Base-by-base conservation (phyloP, 2,888 invertebrate species). In the Agonopterix heracliana region DNA sequence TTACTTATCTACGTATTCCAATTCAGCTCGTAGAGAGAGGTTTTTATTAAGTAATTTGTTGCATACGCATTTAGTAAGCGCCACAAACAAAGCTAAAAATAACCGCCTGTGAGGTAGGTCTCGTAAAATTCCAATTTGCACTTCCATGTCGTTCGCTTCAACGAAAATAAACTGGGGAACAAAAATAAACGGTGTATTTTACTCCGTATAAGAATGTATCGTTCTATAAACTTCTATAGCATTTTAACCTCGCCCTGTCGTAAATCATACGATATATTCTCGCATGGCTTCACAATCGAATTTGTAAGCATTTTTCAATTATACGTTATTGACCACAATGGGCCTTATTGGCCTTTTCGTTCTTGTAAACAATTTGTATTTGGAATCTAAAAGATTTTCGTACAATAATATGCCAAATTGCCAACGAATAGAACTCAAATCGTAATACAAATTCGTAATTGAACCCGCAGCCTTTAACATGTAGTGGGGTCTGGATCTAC, bases 271-370 rank as follows among this genome's bases (percentile, higher is more conserved):
- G 63, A 72, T 76, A 74, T 71, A 65, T 69, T 70, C 77, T 71
- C 78, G 78, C 76, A 65, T 75, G 71, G 63, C 72, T 74, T 70
- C 72, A 81, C 81, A 83, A 80, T 85, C 81, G 73, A 81, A 84
- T 82, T 83, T 83, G 82, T 81, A 76, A 82, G 76, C 73, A 71
- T 83, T 85, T 84, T 86, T 84, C 84, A 85, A 86, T 87, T 85
- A 85, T 81, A 70, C 80, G 76, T 81, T 74, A 84, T 83, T 85
- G 83, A 84, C 83, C 83, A 83, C 83, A 85, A 83, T 81, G 76
- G 74, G 53, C 69, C 72, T 76, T 77, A 79, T 82, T 81, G 78
- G 75, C 71, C 79, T 80, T 83, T 83, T 84, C 71, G 70, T 53
- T 65, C 68, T 72, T 73, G 71, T 81, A 74, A 81, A 80, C 76